Conservation (phyloP, 2,888 invertebrate genomes). For the Mythimna impura region DNA sequence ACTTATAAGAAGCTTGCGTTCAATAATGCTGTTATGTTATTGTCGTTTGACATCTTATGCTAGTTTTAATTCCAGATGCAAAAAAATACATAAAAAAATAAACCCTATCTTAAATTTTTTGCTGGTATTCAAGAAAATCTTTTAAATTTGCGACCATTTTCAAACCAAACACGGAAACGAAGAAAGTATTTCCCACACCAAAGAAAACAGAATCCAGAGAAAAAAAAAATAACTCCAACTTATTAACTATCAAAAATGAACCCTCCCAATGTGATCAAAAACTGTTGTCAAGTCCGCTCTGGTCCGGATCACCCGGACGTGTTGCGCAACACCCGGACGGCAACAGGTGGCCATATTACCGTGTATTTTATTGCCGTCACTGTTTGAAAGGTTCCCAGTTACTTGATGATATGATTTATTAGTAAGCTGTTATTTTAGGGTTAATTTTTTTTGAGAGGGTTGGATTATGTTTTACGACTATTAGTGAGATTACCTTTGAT, state of each 20-base stretch:
- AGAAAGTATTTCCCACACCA: neutral
- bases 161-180: too few relatives aligned
- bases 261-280: conserved; percentile 29
- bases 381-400: conserved; percentile 26
- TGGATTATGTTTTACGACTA: neutral
- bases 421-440: neutral
- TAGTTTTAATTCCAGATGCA: too few relatives aligned
- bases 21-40: neutral
- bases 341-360: conserved; percentile 84
- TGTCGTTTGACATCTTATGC: too few relatives aligned
- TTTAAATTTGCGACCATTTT: neutral
- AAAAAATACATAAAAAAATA: neutral
- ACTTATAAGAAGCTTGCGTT: too few relatives aligned
- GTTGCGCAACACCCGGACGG: conserved; percentile 71
- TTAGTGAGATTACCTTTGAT: neutral
- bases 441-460: neutral
- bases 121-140: neutral
- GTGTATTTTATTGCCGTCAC: conserved; percentile 76
- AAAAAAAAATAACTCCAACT: too few relatives aligned
- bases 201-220: too few relatives aligned
- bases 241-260: conserved; percentile 4
- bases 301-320: conserved; percentile 72
- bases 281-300: conserved; percentile 63
- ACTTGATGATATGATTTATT: conserved; percentile 32
- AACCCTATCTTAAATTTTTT: neutral